A percentile compares a stretch with the other conserved stretches of the same genome.
Evolutionary conservation across 2,888 invertebrate genomes (phyloP).

Genomic region (Lasius platythorax): DNA sequence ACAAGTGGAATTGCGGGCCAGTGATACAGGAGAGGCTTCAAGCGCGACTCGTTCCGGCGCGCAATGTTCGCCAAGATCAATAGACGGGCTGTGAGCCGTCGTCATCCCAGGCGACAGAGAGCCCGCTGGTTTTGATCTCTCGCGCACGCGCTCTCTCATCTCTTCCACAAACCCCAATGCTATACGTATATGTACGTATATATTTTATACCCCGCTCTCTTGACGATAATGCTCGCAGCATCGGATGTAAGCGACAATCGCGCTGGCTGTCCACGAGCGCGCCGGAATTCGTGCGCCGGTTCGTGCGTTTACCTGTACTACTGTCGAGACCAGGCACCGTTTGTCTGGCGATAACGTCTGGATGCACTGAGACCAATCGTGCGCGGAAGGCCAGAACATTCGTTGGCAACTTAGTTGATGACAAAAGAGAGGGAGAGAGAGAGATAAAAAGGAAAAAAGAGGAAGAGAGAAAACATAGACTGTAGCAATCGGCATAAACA

Average conservation of each 20-base stretch:
- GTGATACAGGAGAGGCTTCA: slow-evolving; percentile 61
- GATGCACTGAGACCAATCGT: slow-evolving; percentile 12
- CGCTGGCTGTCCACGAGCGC: slow-evolving; percentile 42
- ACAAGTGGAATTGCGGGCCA: slow-evolving; percentile 49
- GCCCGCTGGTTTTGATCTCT: slow-evolving; percentile 79
- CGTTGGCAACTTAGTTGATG: slow-evolving; percentile 21
- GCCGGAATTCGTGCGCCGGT: slow-evolving; percentile 32
- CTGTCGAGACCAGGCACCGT: slow-evolving; percentile 35
- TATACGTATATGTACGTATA: not conserved
- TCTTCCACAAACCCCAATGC: slow-evolving; percentile 33
- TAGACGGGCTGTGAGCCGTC: slow-evolving; percentile 82
- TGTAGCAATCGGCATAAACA: not conserved
- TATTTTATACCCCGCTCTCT: slow-evolving; percentile 16
- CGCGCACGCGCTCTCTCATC: slow-evolving; percentile 77
- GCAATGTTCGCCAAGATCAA: slow-evolving; percentile 83
- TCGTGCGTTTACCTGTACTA: slow-evolving; percentile 41
- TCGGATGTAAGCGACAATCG: slow-evolving; percentile 59
- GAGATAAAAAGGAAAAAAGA: not conserved
- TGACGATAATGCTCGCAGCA: slow-evolving; percentile 64
- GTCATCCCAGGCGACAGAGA: slow-evolving; percentile 83
- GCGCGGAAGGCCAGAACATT: slow-evolving; percentile 44
- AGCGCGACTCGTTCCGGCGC: slow-evolving; percentile 75
- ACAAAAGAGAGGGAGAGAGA: slow-evolving; percentile 3
- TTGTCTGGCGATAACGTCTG: slow-evolving; percentile 29
- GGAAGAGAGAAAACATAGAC: not conserved